Evolutionary conservation across 2,888 invertebrate species (phyloP).

Genomic region (Pheosia tremula): DNA sequence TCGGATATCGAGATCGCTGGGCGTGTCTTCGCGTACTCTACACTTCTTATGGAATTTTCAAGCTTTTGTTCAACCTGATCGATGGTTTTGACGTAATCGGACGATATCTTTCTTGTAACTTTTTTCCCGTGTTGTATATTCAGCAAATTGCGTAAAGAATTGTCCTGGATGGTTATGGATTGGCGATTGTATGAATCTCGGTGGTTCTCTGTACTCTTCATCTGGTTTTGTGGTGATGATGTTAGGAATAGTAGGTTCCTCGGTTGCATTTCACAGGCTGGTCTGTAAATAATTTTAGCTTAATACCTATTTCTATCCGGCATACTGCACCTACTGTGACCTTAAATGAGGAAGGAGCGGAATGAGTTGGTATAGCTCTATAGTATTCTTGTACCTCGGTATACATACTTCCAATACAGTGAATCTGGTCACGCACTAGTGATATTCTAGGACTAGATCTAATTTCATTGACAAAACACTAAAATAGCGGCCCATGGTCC

Average conservation of each 20-base stretch:
- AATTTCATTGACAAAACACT: no score
- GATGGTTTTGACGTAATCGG: slow-evolving; percentile 68
- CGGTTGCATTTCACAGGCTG: slow-evolving; percentile 34
- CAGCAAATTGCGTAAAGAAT: slow-evolving; percentile 53
- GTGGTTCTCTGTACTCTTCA: slow-evolving; percentile 38
- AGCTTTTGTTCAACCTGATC: slow-evolving; percentile 51
- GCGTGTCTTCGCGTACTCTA: slow-evolving; percentile 62
- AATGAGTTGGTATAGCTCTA: no score
- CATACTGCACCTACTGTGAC: no score
- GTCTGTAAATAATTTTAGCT: slow-evolving; percentile 39
- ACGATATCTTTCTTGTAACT: slow-evolving; percentile 63
- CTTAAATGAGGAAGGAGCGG: no score
- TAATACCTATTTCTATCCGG: slow-evolving; percentile 3
- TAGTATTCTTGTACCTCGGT: no score
- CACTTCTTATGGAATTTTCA: slow-evolving; percentile 56
- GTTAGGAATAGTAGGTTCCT: slow-evolving; percentile 51
- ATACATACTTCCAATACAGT: no score
- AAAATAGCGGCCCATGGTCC: no score
- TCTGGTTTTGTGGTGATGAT: slow-evolving; percentile 37
- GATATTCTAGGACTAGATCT: no score
- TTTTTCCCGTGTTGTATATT: slow-evolving; percentile 62
- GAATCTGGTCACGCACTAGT: no score
- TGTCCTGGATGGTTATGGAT: slow-evolving; percentile 34
- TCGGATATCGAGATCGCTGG: slow-evolving; percentile 60
- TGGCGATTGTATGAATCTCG: slow-evolving; percentile 43